Base-by-base conservation (phyloP, 2,797 vertebrate genomes). In the Gambusia yucatana region DNA sequence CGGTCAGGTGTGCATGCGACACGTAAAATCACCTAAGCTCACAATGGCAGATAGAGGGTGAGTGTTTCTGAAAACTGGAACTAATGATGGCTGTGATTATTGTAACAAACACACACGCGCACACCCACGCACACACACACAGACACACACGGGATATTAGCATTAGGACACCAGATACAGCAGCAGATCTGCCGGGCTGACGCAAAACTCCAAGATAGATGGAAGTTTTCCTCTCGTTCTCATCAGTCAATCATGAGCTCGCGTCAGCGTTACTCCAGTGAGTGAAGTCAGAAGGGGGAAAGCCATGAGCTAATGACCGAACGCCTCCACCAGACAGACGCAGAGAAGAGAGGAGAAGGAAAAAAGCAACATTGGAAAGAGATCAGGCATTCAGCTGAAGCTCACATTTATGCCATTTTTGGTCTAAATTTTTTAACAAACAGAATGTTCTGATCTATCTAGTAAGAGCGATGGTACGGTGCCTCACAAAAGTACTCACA, bases 301-400 rank as follows among this genome's bases (percentile, higher is more conserved):
- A 91, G 90, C 79, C 67, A 81, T 84, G 82, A 91, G 82, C 86
- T 91, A 89, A 91, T 88, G 86, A 78, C 77, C 67, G 84, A 78
- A 73, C 63, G 44, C 30, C 16, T 65, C 65, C 6, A 44, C 47
- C 69, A 83, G 65, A 85, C 72, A 76, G 78, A 82, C 36, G 9
- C 76, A 67, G 17, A 77, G 77, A 75, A 33, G 76, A 52, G 61
- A 67, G 16, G 33, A 41, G 41, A 43, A 43, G 43, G 46, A 6
- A 25, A 57, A 43, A 41, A 84, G 65, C 41, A 76, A 77, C 79
- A 77, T 55, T 50, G 71, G 14, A 30, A 88, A 78, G 74, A 91
- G 46, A 88, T 76, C 67, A 16, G 28, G 6, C 59, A 43, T 22
- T 44, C 13, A 72, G 57, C 13, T 28, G 39, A 55, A 36, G 36